These are phyloP conservation scores for Taeniopygia guttata DNA, from an alignment of 2,797 vertebrate species.

Conservation along the genomic window DNA sequence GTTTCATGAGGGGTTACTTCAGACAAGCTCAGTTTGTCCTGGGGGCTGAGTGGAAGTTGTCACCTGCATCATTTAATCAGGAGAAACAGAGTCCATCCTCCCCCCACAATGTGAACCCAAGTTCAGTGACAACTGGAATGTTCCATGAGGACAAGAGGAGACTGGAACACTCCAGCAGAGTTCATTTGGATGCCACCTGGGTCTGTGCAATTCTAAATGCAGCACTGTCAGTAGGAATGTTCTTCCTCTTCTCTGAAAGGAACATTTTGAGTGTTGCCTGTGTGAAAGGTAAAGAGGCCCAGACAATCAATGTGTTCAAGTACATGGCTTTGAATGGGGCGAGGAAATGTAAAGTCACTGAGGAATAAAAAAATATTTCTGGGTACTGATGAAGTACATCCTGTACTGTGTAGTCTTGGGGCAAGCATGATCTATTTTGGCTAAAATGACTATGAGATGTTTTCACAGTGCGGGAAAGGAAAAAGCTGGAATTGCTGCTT, in stretches of 20 bases:
- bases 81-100: background rate
- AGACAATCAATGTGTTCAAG: background rate
- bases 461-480: background rate
- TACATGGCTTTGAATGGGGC: background rate
- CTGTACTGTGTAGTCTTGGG: background rate
- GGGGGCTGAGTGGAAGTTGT: background rate
- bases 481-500: background rate
- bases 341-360: background rate
- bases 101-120: background rate
- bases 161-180: background rate
- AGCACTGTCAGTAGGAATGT: background rate
- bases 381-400: background rate
- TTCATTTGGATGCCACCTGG: background rate
- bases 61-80: background rate
- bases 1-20: background rate
- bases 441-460: background rate
- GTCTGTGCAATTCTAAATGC: background rate
- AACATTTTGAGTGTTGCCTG: background rate
- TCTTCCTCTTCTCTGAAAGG: background rate
- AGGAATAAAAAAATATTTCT: background rate
- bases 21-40: background rate
- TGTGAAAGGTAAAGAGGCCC: background rate
- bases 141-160: background rate
- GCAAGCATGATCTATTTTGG: background rate
- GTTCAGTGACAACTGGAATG: accelerated